These are phyloP conservation scores for Galeopsomyia nigrocyanea DNA, from an alignment of 2,888 invertebrate species.

Conservation along the genomic window DNA sequence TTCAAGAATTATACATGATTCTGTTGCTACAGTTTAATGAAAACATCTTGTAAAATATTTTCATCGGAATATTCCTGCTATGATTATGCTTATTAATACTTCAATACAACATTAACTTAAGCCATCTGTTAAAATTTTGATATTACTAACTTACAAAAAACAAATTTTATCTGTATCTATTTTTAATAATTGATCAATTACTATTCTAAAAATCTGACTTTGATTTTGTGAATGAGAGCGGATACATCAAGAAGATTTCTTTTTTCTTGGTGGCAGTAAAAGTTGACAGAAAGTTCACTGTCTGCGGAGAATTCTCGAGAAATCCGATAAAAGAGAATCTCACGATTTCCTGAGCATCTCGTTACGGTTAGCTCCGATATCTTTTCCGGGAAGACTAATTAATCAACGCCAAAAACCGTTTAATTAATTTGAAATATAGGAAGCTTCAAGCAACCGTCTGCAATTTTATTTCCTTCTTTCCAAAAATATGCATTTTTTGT, in stretches of 20 bases:
- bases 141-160: no score
- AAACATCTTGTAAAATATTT: no score
- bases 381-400: conserved; percentile 19
- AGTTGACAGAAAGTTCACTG: conserved; percentile 7
- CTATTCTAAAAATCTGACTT: background rate
- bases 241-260: conserved; percentile 22
- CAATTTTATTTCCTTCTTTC: no score
- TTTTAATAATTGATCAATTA: no score
- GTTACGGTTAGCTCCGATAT: background rate
- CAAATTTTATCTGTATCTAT: no score
- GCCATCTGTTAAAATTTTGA: no score
- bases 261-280: conserved; percentile 17
- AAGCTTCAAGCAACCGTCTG: background rate
- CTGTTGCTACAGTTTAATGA: no score
- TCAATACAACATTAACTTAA: no score
- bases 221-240: background rate
- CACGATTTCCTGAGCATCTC: background rate
- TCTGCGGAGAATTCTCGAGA: conserved; percentile 11
- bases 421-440: conserved; percentile 1
- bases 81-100: no score
- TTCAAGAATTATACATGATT: no score
- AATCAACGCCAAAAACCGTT: conserved; percentile 7
- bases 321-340: conserved; percentile 12
- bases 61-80: no score
- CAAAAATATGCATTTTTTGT: no score